Evolutionary conservation across 2,113 vertebrate species (phyloP).

Genomic region (Orycteropus afer): DNA sequence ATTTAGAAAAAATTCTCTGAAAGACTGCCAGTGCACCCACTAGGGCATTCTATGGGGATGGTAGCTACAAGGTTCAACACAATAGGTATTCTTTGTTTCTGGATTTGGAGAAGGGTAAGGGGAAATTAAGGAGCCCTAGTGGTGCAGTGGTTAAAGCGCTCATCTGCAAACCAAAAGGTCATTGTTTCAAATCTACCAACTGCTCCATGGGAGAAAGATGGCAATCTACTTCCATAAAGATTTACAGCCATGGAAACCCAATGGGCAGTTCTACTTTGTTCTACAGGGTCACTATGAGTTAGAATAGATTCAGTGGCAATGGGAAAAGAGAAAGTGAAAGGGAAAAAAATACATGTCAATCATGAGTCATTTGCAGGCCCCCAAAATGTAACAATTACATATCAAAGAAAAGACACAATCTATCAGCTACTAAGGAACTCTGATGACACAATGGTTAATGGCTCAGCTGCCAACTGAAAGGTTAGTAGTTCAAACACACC

Average conservation of each 20-base stretch:
- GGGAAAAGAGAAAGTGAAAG: background rate
- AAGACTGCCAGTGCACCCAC: background rate
- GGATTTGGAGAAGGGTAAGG: background rate
- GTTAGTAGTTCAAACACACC: background rate
- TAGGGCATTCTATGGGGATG: background rate
- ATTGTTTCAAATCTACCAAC: background rate
- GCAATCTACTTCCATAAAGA: background rate
- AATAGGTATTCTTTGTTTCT: background rate
- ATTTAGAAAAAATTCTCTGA: background rate
- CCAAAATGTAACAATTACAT: background rate
- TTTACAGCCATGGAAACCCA: background rate
- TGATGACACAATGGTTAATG: background rate
- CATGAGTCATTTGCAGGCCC: background rate
- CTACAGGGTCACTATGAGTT: background rate
- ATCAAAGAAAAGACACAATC: background rate
- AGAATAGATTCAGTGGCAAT: background rate
- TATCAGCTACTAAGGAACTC: background rate
- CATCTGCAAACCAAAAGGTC: background rate
- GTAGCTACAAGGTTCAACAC: background rate
- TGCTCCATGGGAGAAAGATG: background rate
- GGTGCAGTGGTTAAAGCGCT: background rate
- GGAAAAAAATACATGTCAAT: background rate
- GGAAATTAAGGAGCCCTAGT: background rate
- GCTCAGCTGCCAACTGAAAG: background rate
- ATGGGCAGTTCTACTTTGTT: background rate